Evolutionary conservation across 1,140 invertebrate genomes (phyloP).

Genomic region (Holotrichia oblita): DNA sequence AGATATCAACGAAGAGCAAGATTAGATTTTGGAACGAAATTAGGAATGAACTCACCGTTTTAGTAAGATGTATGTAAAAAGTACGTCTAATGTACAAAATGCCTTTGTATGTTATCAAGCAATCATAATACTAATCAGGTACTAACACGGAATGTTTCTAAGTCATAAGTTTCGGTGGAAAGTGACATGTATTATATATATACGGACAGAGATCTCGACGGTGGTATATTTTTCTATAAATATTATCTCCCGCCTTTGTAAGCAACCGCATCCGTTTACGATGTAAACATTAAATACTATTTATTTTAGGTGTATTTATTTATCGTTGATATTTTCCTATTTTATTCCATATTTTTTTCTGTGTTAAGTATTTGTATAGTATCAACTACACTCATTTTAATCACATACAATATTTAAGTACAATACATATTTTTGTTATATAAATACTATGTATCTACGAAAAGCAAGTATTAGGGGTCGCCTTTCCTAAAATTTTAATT

Average conservation of each 20-base stretch:
- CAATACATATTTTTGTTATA: too few species aligned
- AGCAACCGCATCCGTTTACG: background rate
- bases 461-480: too few species aligned
- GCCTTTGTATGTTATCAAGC: conserved; percentile 22
- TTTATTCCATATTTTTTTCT: background rate
- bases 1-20: conserved; percentile 91
- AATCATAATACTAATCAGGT: background rate
- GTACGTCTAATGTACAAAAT: background rate
- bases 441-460: too few species aligned
- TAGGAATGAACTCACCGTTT: conserved; percentile 99
- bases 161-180: background rate
- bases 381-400: too few species aligned
- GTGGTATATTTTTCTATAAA: conserved; percentile 38
- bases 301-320: conserved; percentile 1
- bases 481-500: too few species aligned
- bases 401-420: too few species aligned
- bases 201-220: background rate
- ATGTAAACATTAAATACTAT: background rate
- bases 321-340: background rate
- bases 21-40: conserved; percentile 95
- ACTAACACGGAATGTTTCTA: background rate
- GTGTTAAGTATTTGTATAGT: too few species aligned
- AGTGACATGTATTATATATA: background rate
- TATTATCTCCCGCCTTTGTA: background rate
- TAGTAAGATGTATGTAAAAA: conserved; percentile 61